Evolutionary conservation across 2,888 invertebrate species (phyloP), one percentile per base, ranked within the genome.

Genomic region (Lochmaea capreae): DNA sequence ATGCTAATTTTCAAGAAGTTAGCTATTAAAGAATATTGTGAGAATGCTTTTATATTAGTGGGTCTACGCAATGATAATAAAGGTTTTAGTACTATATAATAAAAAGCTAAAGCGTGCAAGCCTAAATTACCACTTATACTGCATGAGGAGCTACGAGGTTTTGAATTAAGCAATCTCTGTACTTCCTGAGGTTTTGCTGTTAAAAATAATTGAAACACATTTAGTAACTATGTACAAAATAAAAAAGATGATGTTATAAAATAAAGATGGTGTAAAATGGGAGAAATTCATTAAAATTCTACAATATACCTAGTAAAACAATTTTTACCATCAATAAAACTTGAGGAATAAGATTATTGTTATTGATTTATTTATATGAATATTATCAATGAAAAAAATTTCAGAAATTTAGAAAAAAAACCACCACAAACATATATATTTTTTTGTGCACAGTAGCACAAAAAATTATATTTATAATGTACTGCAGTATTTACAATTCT

Each of bases 111-210:
- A 82, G 81, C 84, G 83, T 84, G 84, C 85, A 85, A 80, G 85
- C 85, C 79, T 54, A 82, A 78, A 82, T 85, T 86, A 86, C 86
- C 86, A 84, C 86, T 86, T 82, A 87, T 86, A 84, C 83, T 87
- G 83, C 85, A 86, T 80, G 87, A 85, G 78, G 86, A 85, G 82
- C 86, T 84, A 78, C 86, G 85, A 81, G 86, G 85, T 83, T 86
- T 87, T 83, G 84, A 83, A 82, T 86, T 86, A 83, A 87, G 85
- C 82, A 87, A 85, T 83, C 85, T 83, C 84, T 86, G 85, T 81
- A 87, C 85, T 83, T 87, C 87, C 79, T 84, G 84, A 72, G 86
- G 84, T 82, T 86, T 87, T 80, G 87, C 87, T 87, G 87, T 82
- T 83, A 84, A 85, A 54, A 54, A 52, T 52, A n/a, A 54, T 54